A percentile compares a stretch with the other conserved stretches of the same genome.
phyloP scores from a whole-genome alignment of 2,113 vertebrate genomes.

The Eurystomus gularis region DNA sequence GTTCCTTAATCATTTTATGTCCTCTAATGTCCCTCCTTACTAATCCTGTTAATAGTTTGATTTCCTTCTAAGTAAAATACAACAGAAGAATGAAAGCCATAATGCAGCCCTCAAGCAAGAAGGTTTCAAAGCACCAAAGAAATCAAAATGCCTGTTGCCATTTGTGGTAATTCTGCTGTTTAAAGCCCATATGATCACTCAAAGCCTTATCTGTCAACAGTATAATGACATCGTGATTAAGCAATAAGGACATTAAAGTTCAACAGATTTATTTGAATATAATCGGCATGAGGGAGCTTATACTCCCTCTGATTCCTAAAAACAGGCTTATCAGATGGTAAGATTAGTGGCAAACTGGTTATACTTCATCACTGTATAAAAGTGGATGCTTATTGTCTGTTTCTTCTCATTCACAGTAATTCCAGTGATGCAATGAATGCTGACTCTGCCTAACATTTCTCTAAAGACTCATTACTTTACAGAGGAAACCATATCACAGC shows the following conservation, averaged over 20 bases:
- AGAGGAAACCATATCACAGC: not conserved
- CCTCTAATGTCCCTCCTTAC: not conserved
- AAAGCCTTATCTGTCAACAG: not conserved
- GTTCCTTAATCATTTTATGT: not conserved
- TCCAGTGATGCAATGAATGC: not conserved
- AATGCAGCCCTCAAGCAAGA: not conserved
- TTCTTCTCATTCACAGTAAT: not conserved
- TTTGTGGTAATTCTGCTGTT: not conserved
- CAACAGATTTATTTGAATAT: not conserved
- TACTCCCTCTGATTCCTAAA: not conserved
- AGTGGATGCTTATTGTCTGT: not conserved
- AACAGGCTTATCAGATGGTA: not conserved
- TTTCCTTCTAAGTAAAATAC: not conserved
- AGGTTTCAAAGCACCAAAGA: not conserved
- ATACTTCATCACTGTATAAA: not conserved
- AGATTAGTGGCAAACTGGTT: not conserved
- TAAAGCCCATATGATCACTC: not conserved
- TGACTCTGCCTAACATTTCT: not conserved
- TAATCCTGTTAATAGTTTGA: not conserved
- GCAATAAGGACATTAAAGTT: not conserved
- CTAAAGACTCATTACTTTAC: not conserved
- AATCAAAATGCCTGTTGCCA: constrained; percentile 4
- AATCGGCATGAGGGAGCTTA: not conserved
- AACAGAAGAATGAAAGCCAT: not conserved
- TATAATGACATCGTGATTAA: not conserved